Conservation (phyloP, 1,140 invertebrate genomes). For the Delia radicum region DNA sequence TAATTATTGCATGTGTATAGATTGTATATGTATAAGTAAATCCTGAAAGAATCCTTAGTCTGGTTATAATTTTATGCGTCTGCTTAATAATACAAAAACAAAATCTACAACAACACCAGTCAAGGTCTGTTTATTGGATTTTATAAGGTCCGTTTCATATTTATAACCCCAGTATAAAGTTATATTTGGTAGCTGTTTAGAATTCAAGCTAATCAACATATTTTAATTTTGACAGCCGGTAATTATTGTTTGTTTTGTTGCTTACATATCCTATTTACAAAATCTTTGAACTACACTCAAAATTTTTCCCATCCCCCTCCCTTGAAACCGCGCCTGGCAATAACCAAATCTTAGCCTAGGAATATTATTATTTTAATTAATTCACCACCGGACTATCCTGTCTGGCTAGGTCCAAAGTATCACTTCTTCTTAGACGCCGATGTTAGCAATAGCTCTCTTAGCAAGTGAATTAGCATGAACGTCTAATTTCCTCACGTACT, state of each 20-base stretch:
- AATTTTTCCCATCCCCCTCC: neutral
- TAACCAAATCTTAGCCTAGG: too few relatives aligned
- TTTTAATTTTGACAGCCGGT: too few relatives aligned
- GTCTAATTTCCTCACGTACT: too few relatives aligned
- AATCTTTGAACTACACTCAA: too few relatives aligned
- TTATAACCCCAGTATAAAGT: too few relatives aligned
- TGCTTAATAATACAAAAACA: neutral
- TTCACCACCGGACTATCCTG: neutral
- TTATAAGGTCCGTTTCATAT: too few relatives aligned
- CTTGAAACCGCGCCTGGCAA: too few relatives aligned
- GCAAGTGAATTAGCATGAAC: neutral
- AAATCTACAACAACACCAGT: neutral
- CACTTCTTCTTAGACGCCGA: too few relatives aligned
- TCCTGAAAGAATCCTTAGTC: neutral
- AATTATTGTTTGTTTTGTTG: neutral
- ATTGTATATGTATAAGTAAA: neutral
- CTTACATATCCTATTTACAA: neutral
- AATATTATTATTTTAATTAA: too few relatives aligned
- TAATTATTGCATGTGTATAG: neutral
- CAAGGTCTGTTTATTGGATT: neutral
- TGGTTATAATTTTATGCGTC: constrained; percentile 11
- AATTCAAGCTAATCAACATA: too few relatives aligned
- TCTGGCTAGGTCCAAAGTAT: too few relatives aligned
- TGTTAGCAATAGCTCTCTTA: neutral
- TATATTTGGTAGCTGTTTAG: too few relatives aligned